Conservation (phyloP, 2,888 invertebrate species). For the Ctena decussata region DNA sequence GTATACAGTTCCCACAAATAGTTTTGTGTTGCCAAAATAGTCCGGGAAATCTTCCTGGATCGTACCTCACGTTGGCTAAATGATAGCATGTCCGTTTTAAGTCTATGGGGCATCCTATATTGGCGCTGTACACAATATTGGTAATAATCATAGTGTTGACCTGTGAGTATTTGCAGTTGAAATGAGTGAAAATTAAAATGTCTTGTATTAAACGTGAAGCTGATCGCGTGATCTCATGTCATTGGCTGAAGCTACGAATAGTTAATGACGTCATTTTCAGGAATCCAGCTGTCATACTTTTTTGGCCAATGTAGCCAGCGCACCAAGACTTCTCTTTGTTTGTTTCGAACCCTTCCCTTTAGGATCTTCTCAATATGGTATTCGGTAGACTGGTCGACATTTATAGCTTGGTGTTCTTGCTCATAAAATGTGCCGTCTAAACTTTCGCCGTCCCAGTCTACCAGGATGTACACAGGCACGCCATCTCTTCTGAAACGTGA, state of each 20-base stretch:
- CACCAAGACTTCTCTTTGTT: constrained; percentile 46
- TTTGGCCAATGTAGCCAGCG: constrained; percentile 61
- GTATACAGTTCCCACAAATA: constrained; percentile 39
- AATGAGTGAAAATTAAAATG: too few species aligned
- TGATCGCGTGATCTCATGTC: too few species aligned
- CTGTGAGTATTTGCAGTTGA: too few species aligned
- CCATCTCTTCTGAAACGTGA: constrained; percentile 30
- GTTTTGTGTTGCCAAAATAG: constrained; percentile 41
- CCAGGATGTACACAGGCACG: constrained; percentile 40
- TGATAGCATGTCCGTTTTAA: constrained; percentile 16
- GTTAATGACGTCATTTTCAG: constrained; percentile 31
- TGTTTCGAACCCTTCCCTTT: constrained; percentile 31
- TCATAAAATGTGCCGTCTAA: constrained; percentile 52
- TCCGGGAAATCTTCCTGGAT: background rate
- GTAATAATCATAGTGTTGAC: constrained; percentile 28
- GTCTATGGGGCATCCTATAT: constrained; percentile 11
- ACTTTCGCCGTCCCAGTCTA: constrained; percentile 35
- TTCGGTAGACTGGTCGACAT: constrained; percentile 31
- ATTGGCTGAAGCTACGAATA: too few species aligned
- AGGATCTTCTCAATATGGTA: constrained; percentile 46
- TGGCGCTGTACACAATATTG: constrained; percentile 23
- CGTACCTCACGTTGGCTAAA: background rate
- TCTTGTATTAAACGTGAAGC: too few species aligned
- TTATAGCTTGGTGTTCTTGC: constrained; percentile 45
- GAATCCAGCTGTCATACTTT: constrained; percentile 53